Evolutionary conservation across 1,140 invertebrate species (phyloP), one percentile per base, ranked within the genome.

Genomic region (Plectrocnemia conspersa): DNA sequence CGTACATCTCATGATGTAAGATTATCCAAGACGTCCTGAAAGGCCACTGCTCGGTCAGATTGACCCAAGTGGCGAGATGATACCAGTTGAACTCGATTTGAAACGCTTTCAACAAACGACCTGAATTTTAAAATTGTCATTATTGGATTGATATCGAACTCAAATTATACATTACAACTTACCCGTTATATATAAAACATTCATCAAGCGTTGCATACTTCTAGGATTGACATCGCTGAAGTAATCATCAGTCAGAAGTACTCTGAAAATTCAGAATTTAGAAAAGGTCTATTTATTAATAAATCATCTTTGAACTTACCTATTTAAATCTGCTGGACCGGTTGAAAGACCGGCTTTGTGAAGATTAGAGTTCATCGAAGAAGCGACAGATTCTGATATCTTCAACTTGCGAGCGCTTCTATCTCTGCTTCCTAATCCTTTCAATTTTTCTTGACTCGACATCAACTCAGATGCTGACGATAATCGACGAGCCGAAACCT

Each of bases 61-160:
- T 98, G 40, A 98, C 89, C 95, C 95, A 99, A 45, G 89, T 91
- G 44, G 93, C 91, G 58, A 98, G 76, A 61, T 94, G 88, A 72
- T 97, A 93, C 96, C 96, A 99, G 72, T 94, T 97, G 72, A 99
- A 98, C 68, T 98, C 96, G 58, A 99, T 93, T 74, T 97, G 93
- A 79, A 98, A 98, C 64, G 96, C 92, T 79, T 98, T 93, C 56
- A 99, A 74, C 54, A 99, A 78, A 35, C 96, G 85, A 49, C 94
- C 93, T 88, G 59, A 48, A 54, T 22, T 33, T 19, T 24, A 45
- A 38, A 47, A 29, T 29, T 7, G 27, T 29, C 27, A 7, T 6
- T 29, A n/a, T 7, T n/a, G 27, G 27, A 29, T 29, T 29, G 27
- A 7, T 29, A 29, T 29, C 27, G n/a, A n/a, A 29, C 6, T 6